phyloP scores from a whole-genome alignment of 2,113 vertebrate genomes.

The Callospermophilus lateralis region DNA sequence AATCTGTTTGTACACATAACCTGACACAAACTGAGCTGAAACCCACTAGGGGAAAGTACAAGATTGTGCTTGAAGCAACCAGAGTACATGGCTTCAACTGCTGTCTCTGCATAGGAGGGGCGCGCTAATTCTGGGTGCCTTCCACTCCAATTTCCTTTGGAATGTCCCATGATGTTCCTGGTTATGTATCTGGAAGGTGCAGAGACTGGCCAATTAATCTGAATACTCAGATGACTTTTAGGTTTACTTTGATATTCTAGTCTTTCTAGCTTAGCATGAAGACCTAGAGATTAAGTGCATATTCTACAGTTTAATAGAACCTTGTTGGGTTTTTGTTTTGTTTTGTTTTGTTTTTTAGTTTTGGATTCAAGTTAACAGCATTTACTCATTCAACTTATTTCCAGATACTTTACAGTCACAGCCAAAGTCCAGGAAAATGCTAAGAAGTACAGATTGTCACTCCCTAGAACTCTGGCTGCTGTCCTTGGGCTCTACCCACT shows the following conservation, averaged over 20 bases:
- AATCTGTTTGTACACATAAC: constrained; percentile 74
- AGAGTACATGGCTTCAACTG: neutral
- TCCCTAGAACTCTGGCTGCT: neutral
- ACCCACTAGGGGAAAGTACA: constrained; percentile 31
- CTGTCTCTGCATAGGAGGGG: neutral
- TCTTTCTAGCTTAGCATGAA: constrained; percentile 14
- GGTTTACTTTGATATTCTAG: neutral
- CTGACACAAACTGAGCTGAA: constrained; percentile 63
- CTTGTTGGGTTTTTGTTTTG: neutral
- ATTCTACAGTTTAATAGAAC: neutral
- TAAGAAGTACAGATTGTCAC: neutral
- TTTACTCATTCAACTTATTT: constrained; percentile 42
- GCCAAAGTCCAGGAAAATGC: neutral
- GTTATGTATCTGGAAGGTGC: neutral
- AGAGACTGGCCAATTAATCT: neutral
- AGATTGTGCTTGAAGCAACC: constrained; percentile 21
- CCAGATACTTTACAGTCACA: neutral
- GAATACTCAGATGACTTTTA: neutral
- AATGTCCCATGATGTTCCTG: neutral
- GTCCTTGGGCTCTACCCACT: neutral
- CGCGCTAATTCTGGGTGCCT: neutral
- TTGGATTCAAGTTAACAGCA: constrained; percentile 1
- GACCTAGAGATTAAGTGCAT: neutral
- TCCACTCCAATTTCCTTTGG: neutral
- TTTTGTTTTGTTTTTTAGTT: neutral